Base-by-base conservation (phyloP, 2,113 vertebrate genomes). In the Connochaetes taurinus region DNA sequence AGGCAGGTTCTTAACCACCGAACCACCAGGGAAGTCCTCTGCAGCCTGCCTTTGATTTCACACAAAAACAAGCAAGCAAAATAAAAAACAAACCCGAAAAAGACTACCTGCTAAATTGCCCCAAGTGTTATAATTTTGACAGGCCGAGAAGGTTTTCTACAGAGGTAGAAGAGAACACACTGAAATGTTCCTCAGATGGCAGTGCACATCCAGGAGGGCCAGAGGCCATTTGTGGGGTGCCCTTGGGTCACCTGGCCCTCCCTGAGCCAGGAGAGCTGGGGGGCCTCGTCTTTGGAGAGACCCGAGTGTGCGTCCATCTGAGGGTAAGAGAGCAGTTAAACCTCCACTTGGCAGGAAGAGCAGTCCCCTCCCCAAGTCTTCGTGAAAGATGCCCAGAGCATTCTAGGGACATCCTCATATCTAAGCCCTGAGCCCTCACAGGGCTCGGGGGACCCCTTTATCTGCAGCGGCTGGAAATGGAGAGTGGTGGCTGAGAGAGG, bases 91-190 rank as follows among this genome's bases (percentile, higher is more conserved):
- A 88, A 25, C 80, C 3, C 1, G 0, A 25, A 62, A 64, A 25
- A 13, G 50, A 88, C 19, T 17, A 21, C 87, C 95, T 71, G n/a
- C 84, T 88, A 78, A 94, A 36, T 92, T 71, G 53, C 25, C 29
- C 60, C 36, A 82, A 76, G 78, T 53, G 85, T 87, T 81, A 83
- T 13, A 4, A 53, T 92, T 82, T 81, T 92, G 67, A 81, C 60
- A 88, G 36, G 31, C 14, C 15, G 27, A 45, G 64, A 57, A 53
- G 8, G 50, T 76, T 86, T 85, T 91, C 19, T 62, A 0, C 17
- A 23, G 58, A 21, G 15, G 7, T 6, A 27, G 67, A 91, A 23
- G n/a, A 78, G 36, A 47, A 40, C 11, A 21, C 40, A 52, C 4
- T 2, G n/a, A 50, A 40, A 11, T 27, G 40, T 16, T 47, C 17